Conservation (phyloP, 2,888 invertebrate genomes). For the Lamproptera curius region DNA sequence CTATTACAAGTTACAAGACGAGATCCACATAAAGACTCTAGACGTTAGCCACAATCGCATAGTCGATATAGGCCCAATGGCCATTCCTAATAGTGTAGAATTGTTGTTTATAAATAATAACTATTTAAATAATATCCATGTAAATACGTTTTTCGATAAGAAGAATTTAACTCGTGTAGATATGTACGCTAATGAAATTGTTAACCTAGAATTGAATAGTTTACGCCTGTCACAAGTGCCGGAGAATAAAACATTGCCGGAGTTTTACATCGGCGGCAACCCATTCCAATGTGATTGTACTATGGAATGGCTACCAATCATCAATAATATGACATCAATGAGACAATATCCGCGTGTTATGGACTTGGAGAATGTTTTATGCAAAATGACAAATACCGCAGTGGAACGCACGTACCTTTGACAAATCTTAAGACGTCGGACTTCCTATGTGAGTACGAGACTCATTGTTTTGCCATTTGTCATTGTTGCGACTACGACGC, state of each 20-base stretch:
- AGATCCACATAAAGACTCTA: slow-evolving; percentile 88
- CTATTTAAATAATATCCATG: slow-evolving; percentile 87
- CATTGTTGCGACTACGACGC: slow-evolving; percentile 98
- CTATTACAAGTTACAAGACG: slow-evolving; percentile 91
- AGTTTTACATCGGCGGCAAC: slow-evolving; percentile 94
- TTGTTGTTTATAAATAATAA: slow-evolving; percentile 93
- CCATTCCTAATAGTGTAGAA: slow-evolving; percentile 93
- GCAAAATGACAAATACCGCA: slow-evolving; percentile 91
- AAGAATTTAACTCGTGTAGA: slow-evolving; percentile 91
- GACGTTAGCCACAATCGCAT: slow-evolving; percentile 95
- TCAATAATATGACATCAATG: slow-evolving; percentile 90
- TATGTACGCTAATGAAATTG: slow-evolving; percentile 92
- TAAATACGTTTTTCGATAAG: slow-evolving; percentile 93
- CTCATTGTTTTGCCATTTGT: slow-evolving; percentile 95
- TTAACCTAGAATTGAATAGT: slow-evolving; percentile 89
- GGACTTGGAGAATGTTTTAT: slow-evolving; percentile 93
- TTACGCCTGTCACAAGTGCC: slow-evolving; percentile 87
- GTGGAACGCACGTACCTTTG: slow-evolving; percentile 87
- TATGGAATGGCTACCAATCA: slow-evolving; percentile 96
- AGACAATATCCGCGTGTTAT: slow-evolving; percentile 92
- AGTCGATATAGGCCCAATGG: slow-evolving; percentile 87
- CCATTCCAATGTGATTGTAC: slow-evolving; percentile 97
- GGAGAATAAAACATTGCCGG: slow-evolving; percentile 85
- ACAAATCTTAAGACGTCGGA: slow-evolving; percentile 88
- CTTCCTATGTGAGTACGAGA: slow-evolving; percentile 94